Base-by-base conservation (phyloP, 2,888 invertebrate species). In the Lamellibrachia columna region DNA sequence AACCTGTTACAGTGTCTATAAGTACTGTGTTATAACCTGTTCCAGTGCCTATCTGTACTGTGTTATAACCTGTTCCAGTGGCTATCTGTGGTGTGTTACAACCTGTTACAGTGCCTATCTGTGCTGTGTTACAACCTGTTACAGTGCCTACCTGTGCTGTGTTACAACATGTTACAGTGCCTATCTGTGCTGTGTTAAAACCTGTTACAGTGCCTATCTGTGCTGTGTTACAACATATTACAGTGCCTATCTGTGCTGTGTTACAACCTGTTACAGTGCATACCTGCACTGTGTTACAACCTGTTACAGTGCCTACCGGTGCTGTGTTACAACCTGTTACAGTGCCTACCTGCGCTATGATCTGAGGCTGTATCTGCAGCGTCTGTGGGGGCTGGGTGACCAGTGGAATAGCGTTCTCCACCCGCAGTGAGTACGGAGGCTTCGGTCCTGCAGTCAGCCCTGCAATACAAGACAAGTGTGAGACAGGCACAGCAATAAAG, bases 311-410 rank as follows among this genome's bases (percentile, higher is more conserved):
- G 40, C 91, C 53, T 58, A 92, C 92, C 93, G 93, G 94, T 60
- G 94, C 93, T 52, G 94, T 94, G 28, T 94, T 92, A 40, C 40
- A 40, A 40, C 40, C 8, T 52, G 90, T 52, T 60, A 28, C 52
- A 92, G 92, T 75, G 40, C 91, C 22, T 60, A 92, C 92, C 93
- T 93, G 94, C 53, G 94, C 93, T 52, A 94, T 94, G 52, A 94
- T 92, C 90, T 98, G 98, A 7, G 98, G 98, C 94, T 98, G 98
- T 94, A 98, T 98, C 96, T 98, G 98, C 94, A 98, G 97, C 95
- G 96, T 95, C 92, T 96, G 96, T 92, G 97, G 97, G 94, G 98
- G 98, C 95, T 98, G 97, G 93, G 97, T 97, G 90, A 98, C 98
- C 94, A 98, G 96, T 92, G 96, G 96, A 92, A 96, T 96, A 92